Evolutionary conservation across 2,797 vertebrate species (phyloP), one percentile per base, ranked within the genome.

Genomic region (Peromyscus attwateri): DNA sequence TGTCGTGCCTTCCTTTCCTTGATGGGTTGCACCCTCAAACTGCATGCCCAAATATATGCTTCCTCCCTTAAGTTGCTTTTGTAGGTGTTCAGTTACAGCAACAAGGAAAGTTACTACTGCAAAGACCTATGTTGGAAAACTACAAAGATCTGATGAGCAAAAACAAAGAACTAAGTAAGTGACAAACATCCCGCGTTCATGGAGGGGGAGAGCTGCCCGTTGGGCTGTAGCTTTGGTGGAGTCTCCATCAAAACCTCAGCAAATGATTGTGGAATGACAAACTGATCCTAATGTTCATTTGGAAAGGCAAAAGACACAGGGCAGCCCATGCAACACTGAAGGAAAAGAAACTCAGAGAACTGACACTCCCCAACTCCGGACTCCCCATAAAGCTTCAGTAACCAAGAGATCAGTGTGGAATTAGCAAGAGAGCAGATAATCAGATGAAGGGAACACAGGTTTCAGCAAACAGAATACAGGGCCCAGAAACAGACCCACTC

Each of bases 61-160:
- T 23, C 11, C 11, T n/a, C 43, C 29, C 31, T 73, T 21, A 29
- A 40, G 49, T 3, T 40, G 83, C 62, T 68, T 23, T 55, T 73
- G n/a, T 49, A 29, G 14, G 12, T 87, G 29, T 40, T 71, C 29
- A 55, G 34, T 73, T 40, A 57, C 25, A 73, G 68, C n/a, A 57
- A 40, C 14, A 34, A 87, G 49, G 16, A 71, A 19, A 87, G n/a
- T 57, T 71, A 21, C 9, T 3, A 17, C 37, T 40, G 7, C 19
- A 87, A 87, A 87, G 23, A 75, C 70, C 16, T 29, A 7, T 43
- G 66, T 29, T 14, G 40, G 55, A 34, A 81, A 92, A 46, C 34
- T 60, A 66, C 25, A 73, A 94, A 94, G 62, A 64, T 60, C 29
- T 82, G n/a, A 79, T 37, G 16, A 89, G 91, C 55, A 52, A 93